Evolutionary conservation across 2,113 vertebrate species (phyloP), one percentile per base, ranked within the genome.

Genomic region (Oryzias melastigma): DNA sequence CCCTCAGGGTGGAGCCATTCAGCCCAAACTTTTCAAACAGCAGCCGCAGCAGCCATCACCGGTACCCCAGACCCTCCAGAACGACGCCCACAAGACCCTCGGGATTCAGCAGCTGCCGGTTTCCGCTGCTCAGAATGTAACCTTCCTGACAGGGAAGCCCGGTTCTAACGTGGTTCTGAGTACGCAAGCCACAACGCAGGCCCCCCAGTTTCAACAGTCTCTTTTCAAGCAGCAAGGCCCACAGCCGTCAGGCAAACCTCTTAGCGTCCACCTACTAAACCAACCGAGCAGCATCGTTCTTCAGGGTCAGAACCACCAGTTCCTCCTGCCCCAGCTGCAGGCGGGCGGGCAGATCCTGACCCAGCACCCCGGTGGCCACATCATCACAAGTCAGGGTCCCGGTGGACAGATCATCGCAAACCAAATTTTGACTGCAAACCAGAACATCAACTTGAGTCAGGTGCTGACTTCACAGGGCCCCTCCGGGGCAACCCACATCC

Each of bases 181-280:
- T 10, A 93, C 92, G 42, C 89, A 90, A 80, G 81, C 94, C 0
- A 80, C 93, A n/a, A 75, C 90, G 15, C 91, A 91, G 75, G 85
- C 79, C 29, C 52, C 84, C 4, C 86, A 89, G 58, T 98, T 96
- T 77, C 90, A 95, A 0, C 95, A 94, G 0, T 83, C 94, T 0
- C 83, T 98, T 3, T 94, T 93, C 86, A 94, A 92, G 56, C 92
- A 91, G 0, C 93, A 93, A 0, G 89, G 88, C 1, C 88, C 91
- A 1, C 92, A 91, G 5, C 61, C 90, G 10, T 85, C 96, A 5
- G 94, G 93, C 78, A 98, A 98, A 16, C 91, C 95, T 52, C 94
- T 98, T 74, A 98, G 96, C 14, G 92, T 98, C 8, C 96, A 99
- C 59, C 74, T 99, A 20, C 77, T 98, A 15, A 98, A 98, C 72